These are phyloP conservation scores for Nerophis lumbriciformis DNA, from an alignment of 2,113 vertebrate genomes.

Conservation along the genomic window DNA sequence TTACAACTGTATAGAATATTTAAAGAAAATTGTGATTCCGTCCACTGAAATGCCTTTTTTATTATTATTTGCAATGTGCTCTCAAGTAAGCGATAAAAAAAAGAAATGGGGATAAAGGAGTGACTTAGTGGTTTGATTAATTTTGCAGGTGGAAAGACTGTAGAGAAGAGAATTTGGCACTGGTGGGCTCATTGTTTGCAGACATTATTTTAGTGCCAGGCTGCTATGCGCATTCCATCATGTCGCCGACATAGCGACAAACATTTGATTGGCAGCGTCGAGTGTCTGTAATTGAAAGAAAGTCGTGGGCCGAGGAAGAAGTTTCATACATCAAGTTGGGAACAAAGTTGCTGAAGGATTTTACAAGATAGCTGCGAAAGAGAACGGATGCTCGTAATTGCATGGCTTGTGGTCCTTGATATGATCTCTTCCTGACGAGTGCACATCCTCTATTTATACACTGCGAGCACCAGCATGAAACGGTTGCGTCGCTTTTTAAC, in stretches of 20 bases:
- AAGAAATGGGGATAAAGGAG: conserved; percentile 13
- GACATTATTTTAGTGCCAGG: conserved; percentile 32
- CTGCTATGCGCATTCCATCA: conserved; percentile 29
- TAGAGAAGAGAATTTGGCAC: conserved; percentile 21
- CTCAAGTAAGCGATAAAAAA: conserved; percentile 5
- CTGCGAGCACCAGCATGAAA: conserved; percentile 37
- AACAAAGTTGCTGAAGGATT: conserved; percentile 49
- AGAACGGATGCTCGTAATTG: conserved; percentile 55
- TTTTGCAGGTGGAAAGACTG: conserved; percentile 16
- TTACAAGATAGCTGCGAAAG: conserved; percentile 26
- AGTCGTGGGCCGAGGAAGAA: conserved; percentile 12
- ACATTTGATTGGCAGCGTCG: conserved; percentile 18
- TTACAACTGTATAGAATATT: too few species aligned
- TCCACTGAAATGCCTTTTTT: conserved; percentile 22
- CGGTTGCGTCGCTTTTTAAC: conserved; percentile 10
- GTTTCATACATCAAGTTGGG: conserved; percentile 31
- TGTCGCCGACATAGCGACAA: conserved; percentile 19
- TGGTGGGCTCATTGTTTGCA: conserved; percentile 40
- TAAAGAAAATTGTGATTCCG: background rate
- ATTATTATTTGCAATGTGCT: conserved; percentile 4
- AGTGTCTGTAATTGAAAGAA: conserved; percentile 43
- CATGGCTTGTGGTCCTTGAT: conserved; percentile 43
- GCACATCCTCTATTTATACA: conserved; percentile 35
- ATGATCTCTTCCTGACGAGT: conserved; percentile 49
- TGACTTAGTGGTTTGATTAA: conserved; percentile 10